A percentile compares a stretch with the other conserved stretches of the same genome.
Conservation (phyloP, 2,113 vertebrate species). For the Bos indicus region DNA sequence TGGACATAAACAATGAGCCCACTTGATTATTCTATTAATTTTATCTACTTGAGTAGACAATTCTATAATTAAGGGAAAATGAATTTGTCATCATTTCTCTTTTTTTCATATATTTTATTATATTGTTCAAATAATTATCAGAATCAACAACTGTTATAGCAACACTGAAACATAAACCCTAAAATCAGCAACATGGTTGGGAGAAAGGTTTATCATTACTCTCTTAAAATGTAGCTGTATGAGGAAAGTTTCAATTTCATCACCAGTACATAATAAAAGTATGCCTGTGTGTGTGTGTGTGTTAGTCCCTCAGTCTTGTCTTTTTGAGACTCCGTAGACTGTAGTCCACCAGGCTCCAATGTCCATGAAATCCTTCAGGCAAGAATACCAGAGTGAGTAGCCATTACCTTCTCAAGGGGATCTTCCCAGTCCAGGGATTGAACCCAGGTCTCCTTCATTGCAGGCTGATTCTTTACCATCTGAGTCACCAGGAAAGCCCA, state of each 20-base stretch:
- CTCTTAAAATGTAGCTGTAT: neutral
- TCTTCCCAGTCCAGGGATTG: neutral
- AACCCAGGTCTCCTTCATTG: neutral
- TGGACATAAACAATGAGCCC: neutral
- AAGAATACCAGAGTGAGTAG: neutral
- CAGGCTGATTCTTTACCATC: neutral
- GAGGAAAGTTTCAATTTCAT: neutral
- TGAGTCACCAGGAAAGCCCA: neutral
- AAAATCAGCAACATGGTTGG: neutral
- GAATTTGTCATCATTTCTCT: neutral
- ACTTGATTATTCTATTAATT: neutral
- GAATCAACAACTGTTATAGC: neutral
- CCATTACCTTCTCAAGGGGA: neutral
- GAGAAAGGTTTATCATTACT: neutral
- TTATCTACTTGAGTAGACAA: neutral
- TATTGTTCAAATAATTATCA: neutral
- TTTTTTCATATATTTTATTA: neutral
- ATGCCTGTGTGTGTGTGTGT: neutral
- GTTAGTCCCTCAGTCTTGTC: neutral
- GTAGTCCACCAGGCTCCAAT: neutral
- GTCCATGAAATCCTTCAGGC: neutral
- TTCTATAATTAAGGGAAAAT: neutral
- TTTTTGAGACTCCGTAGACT: neutral
- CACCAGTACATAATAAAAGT: neutral
- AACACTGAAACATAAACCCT: neutral